These are phyloP conservation scores for Geotrypetes seraphini DNA, from an alignment of 2,797 vertebrate species.

Conservation along the genomic window DNA sequence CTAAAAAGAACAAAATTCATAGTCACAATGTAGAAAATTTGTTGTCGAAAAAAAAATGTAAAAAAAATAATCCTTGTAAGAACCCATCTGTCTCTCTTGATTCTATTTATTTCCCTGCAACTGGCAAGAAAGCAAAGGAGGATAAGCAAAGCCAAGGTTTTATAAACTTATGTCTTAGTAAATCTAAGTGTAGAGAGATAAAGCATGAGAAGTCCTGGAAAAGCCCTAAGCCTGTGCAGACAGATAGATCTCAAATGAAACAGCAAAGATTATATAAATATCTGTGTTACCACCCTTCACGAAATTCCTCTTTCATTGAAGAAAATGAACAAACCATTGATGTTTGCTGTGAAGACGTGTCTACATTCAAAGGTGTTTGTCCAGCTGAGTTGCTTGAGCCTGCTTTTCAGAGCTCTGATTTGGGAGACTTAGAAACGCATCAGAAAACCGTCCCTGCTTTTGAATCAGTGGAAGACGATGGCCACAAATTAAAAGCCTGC, in stretches of 20 bases:
- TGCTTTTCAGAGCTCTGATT: slow-evolving; percentile 7
- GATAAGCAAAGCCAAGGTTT: no score
- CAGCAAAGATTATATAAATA: background rate
- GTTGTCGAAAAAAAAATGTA: background rate
- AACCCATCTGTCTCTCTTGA: background rate
- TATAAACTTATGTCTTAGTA: no score
- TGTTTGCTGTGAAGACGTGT: background rate
- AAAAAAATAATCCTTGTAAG: background rate
- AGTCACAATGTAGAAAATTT: background rate
- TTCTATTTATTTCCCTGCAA: background rate
- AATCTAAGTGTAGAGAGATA: no score
- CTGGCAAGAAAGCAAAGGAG: slow-evolving; percentile 11
- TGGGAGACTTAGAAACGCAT: background rate
- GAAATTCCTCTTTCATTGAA: background rate
- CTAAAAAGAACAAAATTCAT: slow-evolving; percentile 1
- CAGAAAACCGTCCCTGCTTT: slow-evolving; percentile 18
- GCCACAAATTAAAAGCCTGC: slow-evolving; percentile 29
- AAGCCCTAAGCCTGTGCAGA: background rate
- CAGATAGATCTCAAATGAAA: background rate
- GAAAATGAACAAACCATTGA: background rate
- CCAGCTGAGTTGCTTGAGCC: slow-evolving; percentile 2
- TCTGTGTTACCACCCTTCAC: background rate
- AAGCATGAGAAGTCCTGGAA: background rate
- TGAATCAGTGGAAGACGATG: slow-evolving; percentile 17
- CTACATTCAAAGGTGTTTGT: background rate